These are phyloP conservation scores for Clusia tigrina DNA, from an alignment of 2,888 invertebrate species.

Conservation along the genomic window DNA sequence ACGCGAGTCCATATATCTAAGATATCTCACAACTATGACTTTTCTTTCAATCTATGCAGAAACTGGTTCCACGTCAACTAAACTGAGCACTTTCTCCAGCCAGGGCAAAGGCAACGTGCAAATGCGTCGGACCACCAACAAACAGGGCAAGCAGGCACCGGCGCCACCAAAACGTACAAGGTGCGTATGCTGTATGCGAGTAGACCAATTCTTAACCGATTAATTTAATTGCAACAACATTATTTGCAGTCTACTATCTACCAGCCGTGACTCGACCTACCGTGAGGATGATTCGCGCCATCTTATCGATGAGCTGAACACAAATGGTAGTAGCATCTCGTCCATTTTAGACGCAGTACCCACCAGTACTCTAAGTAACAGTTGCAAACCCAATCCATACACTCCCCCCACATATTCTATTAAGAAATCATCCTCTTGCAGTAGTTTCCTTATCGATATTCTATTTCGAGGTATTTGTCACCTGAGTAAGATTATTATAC, in stretches of 20 bases:
- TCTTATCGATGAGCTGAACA: conserved; percentile 61
- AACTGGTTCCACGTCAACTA: conserved; percentile 67
- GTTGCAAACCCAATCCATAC: conserved; percentile 55
- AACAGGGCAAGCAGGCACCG: conserved; percentile 92
- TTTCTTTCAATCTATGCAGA: conserved; percentile 45
- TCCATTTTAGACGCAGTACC: conserved; percentile 36
- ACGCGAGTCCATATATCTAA: not conserved
- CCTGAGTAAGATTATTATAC: conserved; percentile 59
- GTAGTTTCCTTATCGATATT: conserved; percentile 66
- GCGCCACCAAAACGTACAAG: conserved; percentile 95
- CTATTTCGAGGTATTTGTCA: conserved; percentile 66
- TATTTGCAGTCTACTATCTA: conserved; percentile 60
- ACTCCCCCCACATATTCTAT: conserved; percentile 53
- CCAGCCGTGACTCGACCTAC: conserved; percentile 65
- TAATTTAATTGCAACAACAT: no score
- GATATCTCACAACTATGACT: not conserved
- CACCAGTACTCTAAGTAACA: conserved; percentile 55
- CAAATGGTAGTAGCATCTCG: conserved; percentile 60
- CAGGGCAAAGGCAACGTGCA: conserved; percentile 76
- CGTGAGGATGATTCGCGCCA: conserved; percentile 64
- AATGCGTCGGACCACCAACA: conserved; percentile 85
- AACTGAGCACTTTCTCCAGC: conserved; percentile 72
- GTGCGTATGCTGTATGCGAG: conserved; percentile 64
- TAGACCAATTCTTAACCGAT: not conserved
- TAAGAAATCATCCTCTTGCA: conserved; percentile 66